phyloP scores from a whole-genome alignment of 2,113 vertebrate genomes.

The Axis porcinus region DNA sequence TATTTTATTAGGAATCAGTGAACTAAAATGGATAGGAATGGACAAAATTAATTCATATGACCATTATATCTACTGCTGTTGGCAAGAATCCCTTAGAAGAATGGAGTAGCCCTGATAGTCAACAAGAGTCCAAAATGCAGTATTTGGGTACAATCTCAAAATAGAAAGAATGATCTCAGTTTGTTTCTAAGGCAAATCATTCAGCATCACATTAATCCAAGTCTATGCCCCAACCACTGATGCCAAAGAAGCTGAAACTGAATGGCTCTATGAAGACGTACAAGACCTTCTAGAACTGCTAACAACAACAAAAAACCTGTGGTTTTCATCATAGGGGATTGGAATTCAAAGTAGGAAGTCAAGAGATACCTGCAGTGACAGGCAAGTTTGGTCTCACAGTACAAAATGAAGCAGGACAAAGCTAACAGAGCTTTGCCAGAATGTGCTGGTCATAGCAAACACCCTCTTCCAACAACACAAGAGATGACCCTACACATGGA shows the following conservation, averaged over 20 bases:
- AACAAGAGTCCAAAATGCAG: background rate
- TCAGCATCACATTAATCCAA: background rate
- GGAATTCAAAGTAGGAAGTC: background rate
- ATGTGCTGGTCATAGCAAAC: background rate
- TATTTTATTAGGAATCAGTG: background rate
- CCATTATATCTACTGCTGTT: background rate
- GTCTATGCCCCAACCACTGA: background rate
- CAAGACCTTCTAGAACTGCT: background rate
- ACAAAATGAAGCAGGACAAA: background rate
- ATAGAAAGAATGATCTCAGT: background rate
- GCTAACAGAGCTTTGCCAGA: background rate
- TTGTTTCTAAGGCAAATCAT: background rate
- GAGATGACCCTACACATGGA: background rate
- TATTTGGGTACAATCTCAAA: background rate
- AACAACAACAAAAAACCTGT: background rate
- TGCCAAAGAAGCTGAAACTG: background rate
- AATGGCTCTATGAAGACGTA: background rate
- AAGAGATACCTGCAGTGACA: background rate
- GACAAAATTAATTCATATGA: background rate
- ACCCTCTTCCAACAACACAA: background rate
- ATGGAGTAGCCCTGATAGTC: background rate
- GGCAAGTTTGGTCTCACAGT: background rate
- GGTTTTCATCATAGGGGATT: background rate
- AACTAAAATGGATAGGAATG: background rate
- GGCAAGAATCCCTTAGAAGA: background rate